Evolutionary conservation across 2,797 vertebrate genomes (phyloP).

Genomic region (Xenopus petersii): DNA sequence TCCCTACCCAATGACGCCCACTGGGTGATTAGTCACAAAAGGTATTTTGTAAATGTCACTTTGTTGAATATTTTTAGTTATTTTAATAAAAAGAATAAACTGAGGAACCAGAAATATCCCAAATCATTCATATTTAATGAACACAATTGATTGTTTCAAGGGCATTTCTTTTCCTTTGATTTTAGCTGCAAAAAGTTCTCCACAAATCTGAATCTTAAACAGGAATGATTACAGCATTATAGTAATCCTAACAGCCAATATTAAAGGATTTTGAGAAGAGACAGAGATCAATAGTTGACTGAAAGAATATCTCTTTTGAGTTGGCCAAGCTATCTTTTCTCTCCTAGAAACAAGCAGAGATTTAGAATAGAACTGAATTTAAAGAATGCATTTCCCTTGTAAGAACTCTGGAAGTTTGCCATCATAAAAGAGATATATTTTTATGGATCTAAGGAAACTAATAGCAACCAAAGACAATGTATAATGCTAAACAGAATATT

Average conservation of each 20-base stretch:
- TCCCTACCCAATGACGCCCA: too few relatives aligned
- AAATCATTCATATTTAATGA: conserved; percentile 76
- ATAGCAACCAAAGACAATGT: conserved; percentile 70
- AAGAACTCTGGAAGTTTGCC: conserved; percentile 52
- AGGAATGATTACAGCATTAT: conserved; percentile 70
- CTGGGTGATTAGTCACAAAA: too few relatives aligned
- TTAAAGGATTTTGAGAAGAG: conserved; percentile 77
- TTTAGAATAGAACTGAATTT: conserved; percentile 59
- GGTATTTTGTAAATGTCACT: too few relatives aligned
- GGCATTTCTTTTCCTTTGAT: conserved; percentile 88
- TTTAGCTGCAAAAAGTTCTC: conserved; percentile 73
- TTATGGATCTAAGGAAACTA: conserved; percentile 70
- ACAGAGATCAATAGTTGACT: conserved; percentile 80
- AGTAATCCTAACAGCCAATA: conserved; percentile 90
- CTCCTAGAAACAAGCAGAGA: conserved; percentile 67
- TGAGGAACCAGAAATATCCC: too few relatives aligned
- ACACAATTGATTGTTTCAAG: conserved; percentile 80
- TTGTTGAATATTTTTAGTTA: too few relatives aligned
- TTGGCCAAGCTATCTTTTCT: conserved; percentile 71
- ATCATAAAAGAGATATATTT: conserved; percentile 61
- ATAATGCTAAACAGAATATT: conserved; percentile 36
- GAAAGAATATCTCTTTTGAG: conserved; percentile 75
- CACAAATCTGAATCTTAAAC: conserved; percentile 72
- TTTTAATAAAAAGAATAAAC: too few relatives aligned
- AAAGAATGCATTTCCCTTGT: conserved; percentile 51